These are phyloP conservation scores for Macroteleia sp. DNA, from an alignment of 2,888 invertebrate genomes.

Conservation along the genomic window DNA sequence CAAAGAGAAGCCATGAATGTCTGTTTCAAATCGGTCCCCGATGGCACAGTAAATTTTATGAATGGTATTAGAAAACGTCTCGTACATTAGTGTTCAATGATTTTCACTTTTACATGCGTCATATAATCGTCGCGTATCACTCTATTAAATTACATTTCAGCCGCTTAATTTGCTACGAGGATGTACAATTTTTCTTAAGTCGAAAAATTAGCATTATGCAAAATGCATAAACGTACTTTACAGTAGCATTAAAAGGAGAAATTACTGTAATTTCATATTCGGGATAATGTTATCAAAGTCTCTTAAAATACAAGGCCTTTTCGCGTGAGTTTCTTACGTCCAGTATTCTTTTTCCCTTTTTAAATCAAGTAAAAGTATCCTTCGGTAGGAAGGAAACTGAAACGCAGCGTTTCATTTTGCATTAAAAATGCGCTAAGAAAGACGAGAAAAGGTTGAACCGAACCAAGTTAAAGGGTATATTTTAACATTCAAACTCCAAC, in stretches of 20 bases:
- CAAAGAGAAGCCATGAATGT: conserved; percentile 58
- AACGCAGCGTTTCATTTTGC: conserved; percentile 25
- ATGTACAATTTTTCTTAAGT: conserved; percentile 8
- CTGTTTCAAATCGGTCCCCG: conserved; percentile 61
- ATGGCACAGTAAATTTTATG: conserved; percentile 61
- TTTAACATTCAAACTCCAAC: conserved; percentile 42
- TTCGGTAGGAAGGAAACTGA: conserved; percentile 31
- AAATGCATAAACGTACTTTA: conserved; percentile 19
- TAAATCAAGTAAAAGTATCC: conserved; percentile 44
- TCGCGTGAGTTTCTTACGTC: conserved; percentile 29
- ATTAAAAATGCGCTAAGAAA: conserved; percentile 9
- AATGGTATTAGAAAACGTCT: conserved; percentile 60
- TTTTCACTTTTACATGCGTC: conserved; percentile 22
- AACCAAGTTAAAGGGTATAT: conserved; percentile 8
- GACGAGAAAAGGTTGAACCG: conserved; percentile 11
- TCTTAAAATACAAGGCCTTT: conserved; percentile 48
- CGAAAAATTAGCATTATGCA: conserved; percentile 34
- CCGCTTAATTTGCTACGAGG: too few species aligned
- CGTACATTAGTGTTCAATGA: conserved; percentile 23
- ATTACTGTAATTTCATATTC: conserved; percentile 52
- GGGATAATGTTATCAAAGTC: conserved; percentile 54
- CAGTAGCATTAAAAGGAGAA: conserved; percentile 38
- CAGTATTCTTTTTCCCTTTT: not conserved
- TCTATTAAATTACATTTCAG: too few species aligned
- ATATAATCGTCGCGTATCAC: conserved; percentile 17